phyloP scores from a whole-genome alignment of 2,113 vertebrate genomes.

The Piaya cayana region DNA sequence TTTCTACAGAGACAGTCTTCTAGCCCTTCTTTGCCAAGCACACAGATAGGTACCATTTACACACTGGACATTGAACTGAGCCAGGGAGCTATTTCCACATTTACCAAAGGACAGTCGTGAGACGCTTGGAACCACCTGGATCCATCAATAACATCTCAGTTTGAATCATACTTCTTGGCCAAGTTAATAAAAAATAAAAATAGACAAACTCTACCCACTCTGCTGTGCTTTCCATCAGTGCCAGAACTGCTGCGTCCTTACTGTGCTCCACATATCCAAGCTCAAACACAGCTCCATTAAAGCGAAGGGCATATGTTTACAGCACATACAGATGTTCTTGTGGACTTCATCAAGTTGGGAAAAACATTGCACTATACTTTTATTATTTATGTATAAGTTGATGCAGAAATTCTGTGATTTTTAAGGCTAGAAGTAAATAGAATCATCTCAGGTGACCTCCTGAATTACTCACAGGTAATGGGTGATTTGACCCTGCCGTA shows the following conservation, averaged over 20 bases:
- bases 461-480: not conserved
- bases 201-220: not conserved
- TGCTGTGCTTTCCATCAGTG: not conserved
- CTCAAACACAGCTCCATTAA: not conserved
- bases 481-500: not conserved
- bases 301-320: not conserved
- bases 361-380: not conserved
- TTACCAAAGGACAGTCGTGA: not conserved
- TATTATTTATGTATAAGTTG: accelerated
- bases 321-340: not conserved
- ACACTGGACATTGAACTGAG: not conserved
- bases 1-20: not conserved
- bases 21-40: not conserved
- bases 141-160: not conserved
- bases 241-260: not conserved
- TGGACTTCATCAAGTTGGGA: not conserved
- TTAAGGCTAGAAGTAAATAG: not conserved
- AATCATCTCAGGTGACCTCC: not conserved
- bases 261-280: not conserved
- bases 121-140: not conserved
- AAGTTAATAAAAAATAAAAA: not conserved
- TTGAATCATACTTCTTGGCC: not conserved
- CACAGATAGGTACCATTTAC: not conserved
- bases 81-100: not conserved
- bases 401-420: not conserved